Evolutionary conservation across 2,113 vertebrate species (phyloP).

Genomic region (Astur gentilis): DNA sequence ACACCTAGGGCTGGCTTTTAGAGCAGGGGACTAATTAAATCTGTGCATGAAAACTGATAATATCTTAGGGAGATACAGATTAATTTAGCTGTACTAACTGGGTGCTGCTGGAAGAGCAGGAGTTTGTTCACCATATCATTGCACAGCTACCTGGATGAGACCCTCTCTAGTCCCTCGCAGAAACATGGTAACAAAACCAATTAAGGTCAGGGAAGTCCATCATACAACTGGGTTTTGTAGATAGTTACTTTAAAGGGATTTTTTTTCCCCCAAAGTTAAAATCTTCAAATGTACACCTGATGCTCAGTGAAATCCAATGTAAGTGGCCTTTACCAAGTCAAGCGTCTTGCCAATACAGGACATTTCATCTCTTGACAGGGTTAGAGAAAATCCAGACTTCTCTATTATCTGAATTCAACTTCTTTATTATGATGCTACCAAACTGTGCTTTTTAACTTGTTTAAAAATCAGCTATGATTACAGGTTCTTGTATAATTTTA

Average conservation of each 20-base stretch:
- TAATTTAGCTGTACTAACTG: not conserved
- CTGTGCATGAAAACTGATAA: not conserved
- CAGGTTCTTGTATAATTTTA: not conserved
- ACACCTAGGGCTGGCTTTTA: slow-evolving; percentile 32
- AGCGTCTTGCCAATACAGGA: not conserved
- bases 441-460: not conserved
- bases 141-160: not conserved
- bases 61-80: not conserved
- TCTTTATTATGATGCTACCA: not conserved
- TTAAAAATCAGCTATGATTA: not conserved
- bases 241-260: not conserved
- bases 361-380: not conserved
- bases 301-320: not conserved
- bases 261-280: not conserved
- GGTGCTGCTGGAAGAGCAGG: not conserved
- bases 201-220: not conserved
- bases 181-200: not conserved
- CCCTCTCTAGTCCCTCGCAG: not conserved
- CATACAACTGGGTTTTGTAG: not conserved
- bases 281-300: not conserved
- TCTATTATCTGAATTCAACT: not conserved
- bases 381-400: not conserved
- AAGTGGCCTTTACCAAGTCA: not conserved
- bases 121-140: not conserved
- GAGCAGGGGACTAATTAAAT: slow-evolving; percentile 39